These are phyloP conservation scores for Microctonus brassicae DNA, from an alignment of 2,888 invertebrate genomes.

Conservation along the genomic window DNA sequence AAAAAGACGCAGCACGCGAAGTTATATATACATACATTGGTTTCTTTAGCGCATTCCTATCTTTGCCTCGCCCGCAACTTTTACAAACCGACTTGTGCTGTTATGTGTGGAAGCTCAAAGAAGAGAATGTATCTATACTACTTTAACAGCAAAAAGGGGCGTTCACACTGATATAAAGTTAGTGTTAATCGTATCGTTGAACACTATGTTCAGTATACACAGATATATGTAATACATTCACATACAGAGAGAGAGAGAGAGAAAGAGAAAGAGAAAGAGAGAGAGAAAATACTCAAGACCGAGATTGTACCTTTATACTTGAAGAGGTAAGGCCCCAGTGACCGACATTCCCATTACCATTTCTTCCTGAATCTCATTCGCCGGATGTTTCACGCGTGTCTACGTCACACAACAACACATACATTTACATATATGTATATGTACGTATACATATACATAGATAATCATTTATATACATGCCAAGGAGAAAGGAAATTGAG, in stretches of 20 bases:
- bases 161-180: not conserved
- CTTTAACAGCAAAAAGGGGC: not conserved
- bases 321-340: constrained; percentile 57
- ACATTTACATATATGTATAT: constrained; percentile 8
- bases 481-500: constrained; percentile 15
- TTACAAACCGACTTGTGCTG: not conserved
- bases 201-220: no score
- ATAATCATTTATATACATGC: constrained; percentile 10
- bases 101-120: not conserved
- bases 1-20: not conserved
- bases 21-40: not conserved
- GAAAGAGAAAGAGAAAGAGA: no score
- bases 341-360: constrained; percentile 61
- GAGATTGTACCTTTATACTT: constrained; percentile 21
- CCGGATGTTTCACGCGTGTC: constrained; percentile 49
- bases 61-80: not conserved
- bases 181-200: not conserved
- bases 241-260: no score
- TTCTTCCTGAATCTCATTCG: constrained; percentile 53
- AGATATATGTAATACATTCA: no score
- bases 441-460: constrained; percentile 7
- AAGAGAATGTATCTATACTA: not conserved
- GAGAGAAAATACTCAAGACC: not conserved
- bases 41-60: not conserved
- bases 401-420: not conserved